These are phyloP conservation scores for Anoura caudifer DNA, from an alignment of 2,113 vertebrate species.

Conservation along the genomic window DNA sequence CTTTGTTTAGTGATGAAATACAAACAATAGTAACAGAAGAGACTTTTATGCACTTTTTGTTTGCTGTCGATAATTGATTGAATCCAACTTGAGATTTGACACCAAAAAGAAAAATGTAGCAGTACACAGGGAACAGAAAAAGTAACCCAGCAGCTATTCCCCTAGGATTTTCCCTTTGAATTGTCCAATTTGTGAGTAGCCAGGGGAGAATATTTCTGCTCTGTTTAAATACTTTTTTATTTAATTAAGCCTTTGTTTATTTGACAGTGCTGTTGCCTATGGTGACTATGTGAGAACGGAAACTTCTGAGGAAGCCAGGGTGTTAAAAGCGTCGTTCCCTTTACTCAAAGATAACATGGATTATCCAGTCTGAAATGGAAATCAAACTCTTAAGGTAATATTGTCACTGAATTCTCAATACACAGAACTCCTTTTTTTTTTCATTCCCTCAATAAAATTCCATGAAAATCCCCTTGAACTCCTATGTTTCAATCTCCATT, in stretches of 20 bases:
- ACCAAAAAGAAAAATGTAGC: background rate
- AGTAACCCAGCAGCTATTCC: background rate
- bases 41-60: slow-evolving; percentile 5
- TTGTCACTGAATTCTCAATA: background rate
- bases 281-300: background rate
- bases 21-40: slow-evolving; percentile 31
- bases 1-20: slow-evolving; percentile 31
- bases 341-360: background rate
- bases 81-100: slow-evolving; percentile 37
- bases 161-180: background rate
- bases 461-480: background rate
- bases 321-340: background rate
- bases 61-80: slow-evolving; percentile 22
- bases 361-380: background rate
- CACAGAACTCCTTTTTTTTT: background rate
- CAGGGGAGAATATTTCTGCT: slow-evolving; percentile 30
- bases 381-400: background rate
- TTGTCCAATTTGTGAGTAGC: slow-evolving; percentile 1
- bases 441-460: background rate
- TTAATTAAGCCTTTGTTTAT: slow-evolving; percentile 54
- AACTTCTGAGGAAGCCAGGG: background rate
- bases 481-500: background rate
- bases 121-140: background rate
- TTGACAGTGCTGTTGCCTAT: slow-evolving; percentile 16
- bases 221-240: slow-evolving; percentile 14